Percentiles rank a stretch among this genome's conserved stretches.
phyloP scores from a whole-genome alignment of 2,797 vertebrate species.

The Dipus sagitta region DNA sequence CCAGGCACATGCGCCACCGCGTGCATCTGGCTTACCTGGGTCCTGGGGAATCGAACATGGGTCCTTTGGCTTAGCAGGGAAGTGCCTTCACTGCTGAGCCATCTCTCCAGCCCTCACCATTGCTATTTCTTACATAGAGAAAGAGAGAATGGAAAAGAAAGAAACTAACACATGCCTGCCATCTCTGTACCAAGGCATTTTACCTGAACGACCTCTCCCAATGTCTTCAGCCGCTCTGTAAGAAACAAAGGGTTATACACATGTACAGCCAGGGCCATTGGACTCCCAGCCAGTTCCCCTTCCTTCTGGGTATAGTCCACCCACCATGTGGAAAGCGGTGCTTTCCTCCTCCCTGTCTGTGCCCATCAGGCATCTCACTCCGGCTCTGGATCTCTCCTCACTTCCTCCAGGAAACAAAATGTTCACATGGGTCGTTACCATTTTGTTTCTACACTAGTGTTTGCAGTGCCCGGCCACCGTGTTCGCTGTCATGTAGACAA shows the following conservation, averaged over 20 bases:
- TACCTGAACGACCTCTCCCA: not conserved
- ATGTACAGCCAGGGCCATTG: not conserved
- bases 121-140: not conserved
- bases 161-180: not conserved
- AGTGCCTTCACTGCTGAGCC: too few species aligned
- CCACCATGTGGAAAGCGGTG: not conserved
- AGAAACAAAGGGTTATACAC: not conserved
- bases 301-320: not conserved
- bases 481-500: too few species aligned
- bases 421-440: not conserved
- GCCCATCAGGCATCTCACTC: not conserved
- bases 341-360: not conserved
- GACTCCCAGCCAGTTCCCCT: not conserved
- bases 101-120: too few species aligned
- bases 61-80: too few species aligned
- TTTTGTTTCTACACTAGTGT: not conserved
- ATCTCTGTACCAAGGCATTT: not conserved
- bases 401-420: constrained; percentile 14
- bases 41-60: too few species aligned
- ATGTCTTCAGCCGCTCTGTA: not conserved
- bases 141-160: not conserved
- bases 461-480: not conserved
- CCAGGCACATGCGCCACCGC: too few species aligned
- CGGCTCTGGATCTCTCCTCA: not conserved
- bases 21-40: too few species aligned